Evolutionary conservation across 2,797 vertebrate genomes (phyloP).

Genomic region (Capromys pilorides): DNA sequence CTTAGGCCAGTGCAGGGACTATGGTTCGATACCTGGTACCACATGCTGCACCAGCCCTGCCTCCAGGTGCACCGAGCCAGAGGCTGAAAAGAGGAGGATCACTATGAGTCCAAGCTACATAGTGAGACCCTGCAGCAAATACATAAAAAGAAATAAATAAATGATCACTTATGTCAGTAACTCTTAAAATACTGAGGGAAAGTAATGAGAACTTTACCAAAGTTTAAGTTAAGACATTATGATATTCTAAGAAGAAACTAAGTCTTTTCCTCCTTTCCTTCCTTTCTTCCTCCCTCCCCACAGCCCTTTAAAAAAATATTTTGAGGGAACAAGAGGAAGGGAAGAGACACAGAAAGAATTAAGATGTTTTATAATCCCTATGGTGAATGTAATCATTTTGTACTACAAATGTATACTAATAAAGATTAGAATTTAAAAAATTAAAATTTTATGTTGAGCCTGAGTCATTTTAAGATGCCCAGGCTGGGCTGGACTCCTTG

Average conservation of each 20-base stretch:
- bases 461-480: too few species aligned
- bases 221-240: not conserved
- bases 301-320: not conserved
- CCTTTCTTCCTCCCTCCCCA: not conserved
- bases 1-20: too few species aligned
- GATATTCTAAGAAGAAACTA: not conserved
- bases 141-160: not conserved
- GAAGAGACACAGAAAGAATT: not conserved
- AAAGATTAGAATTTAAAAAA: not conserved
- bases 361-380: not conserved
- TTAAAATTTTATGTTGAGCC: not conserved
- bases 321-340: not conserved
- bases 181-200: not conserved
- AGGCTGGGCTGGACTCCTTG: not conserved
- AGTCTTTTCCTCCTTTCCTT: not conserved
- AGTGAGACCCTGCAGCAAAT: too few species aligned
- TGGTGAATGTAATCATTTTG: not conserved
- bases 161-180: not conserved
- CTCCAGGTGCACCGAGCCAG: too few species aligned
- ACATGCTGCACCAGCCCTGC: too few species aligned
- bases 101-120: too few species aligned
- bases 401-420: not conserved
- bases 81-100: too few species aligned
- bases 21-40: too few species aligned
- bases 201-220: not conserved